Conservation (phyloP, 2,113 vertebrate species). For the Melanocharis versteri region DNA sequence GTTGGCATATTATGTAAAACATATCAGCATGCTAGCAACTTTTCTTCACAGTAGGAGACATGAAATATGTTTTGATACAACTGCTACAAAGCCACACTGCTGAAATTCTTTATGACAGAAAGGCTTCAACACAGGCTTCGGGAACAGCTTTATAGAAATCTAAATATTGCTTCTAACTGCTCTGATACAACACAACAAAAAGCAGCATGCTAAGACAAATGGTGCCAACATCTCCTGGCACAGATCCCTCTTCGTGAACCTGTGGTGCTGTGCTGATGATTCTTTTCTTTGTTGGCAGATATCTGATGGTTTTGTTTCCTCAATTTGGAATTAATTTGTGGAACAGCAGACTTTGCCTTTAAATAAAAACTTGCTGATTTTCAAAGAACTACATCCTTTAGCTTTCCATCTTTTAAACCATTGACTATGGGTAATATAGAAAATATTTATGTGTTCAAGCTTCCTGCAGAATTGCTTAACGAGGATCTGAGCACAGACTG, state of each 20-base stretch:
- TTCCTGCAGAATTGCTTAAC: background rate
- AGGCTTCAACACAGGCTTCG: background rate
- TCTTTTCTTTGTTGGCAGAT: background rate
- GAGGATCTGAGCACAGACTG: background rate
- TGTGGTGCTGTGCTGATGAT: background rate
- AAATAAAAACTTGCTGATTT: background rate
- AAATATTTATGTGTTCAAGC: background rate
- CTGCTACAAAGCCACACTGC: background rate
- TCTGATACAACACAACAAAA: constrained; percentile 6
- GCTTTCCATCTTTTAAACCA: background rate
- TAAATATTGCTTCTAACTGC: background rate
- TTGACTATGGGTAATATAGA: background rate
- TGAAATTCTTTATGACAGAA: background rate
- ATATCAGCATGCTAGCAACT: background rate
- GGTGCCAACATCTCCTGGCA: constrained; percentile 2
- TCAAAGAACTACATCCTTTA: background rate
- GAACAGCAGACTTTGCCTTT: background rate
- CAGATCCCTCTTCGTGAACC: background rate
- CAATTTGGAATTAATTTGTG: background rate
- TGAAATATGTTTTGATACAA: constrained; percentile 12
- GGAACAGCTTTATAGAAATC: background rate
- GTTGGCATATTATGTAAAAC: background rate
- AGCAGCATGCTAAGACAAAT: background rate
- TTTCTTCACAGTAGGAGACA: background rate
- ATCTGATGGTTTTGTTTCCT: background rate